A percentile compares a stretch with the other conserved stretches of the same genome.
These are phyloP conservation scores for Prolemur simus DNA, from an alignment of 2,113 vertebrate genomes.

Conservation along the genomic window DNA sequence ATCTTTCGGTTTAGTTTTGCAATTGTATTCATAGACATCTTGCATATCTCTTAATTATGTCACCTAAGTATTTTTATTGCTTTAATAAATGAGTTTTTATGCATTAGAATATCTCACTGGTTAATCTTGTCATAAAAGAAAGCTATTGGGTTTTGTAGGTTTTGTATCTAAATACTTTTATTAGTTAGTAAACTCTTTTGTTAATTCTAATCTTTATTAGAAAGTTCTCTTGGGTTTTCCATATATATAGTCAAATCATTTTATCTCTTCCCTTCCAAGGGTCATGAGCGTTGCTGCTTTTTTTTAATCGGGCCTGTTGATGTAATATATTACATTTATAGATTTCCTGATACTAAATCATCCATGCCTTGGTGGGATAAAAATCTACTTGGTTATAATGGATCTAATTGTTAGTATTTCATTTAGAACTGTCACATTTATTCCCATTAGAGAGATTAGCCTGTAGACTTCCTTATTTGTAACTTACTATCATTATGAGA, in stretches of 20 bases:
- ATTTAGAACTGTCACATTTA: neutral
- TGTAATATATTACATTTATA: constrained; percentile 15
- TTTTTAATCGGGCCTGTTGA: constrained; percentile 30
- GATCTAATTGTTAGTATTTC: constrained; percentile 25
- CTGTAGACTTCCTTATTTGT: neutral
- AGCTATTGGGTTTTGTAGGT: constrained; percentile 28
- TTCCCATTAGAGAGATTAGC: neutral
- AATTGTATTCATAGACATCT: constrained; percentile 18
- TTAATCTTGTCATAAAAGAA: constrained; percentile 37
- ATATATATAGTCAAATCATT: constrained; percentile 17
- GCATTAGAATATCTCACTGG: constrained; percentile 12
- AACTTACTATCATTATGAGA: neutral
- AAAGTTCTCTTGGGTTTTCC: neutral
- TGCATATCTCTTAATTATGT: constrained; percentile 2
- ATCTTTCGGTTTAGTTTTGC: neutral
- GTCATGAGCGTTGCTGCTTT: neutral
- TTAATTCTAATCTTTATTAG: constrained; percentile 29
- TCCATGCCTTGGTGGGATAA: constrained; percentile 16
- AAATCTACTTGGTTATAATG: constrained; percentile 28
- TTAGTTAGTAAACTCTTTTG: neutral
- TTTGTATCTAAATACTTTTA: constrained; percentile 25
- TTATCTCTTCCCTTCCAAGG: constrained; percentile 20
- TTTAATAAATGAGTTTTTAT: constrained; percentile 20
- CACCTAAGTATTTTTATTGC: neutral
- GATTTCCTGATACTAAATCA: constrained; percentile 46